Percentiles rank a stretch among this genome's conserved stretches.
Evolutionary conservation across 2,113 vertebrate genomes (phyloP).

Genomic region (Rhabdornis inornatus): DNA sequence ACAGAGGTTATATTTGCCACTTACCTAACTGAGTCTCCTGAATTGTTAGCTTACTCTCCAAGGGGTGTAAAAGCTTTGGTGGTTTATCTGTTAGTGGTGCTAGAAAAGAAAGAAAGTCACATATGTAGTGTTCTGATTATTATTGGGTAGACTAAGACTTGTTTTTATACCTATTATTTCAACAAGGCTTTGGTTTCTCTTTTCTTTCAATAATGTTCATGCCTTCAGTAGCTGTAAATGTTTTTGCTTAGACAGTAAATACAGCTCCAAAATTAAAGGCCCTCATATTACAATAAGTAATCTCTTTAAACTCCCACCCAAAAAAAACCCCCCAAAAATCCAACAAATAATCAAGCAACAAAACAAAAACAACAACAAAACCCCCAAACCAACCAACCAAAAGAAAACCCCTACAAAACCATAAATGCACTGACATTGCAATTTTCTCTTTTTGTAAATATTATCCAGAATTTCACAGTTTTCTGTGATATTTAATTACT

Average conservation of each 20-base stretch:
- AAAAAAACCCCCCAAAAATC: not conserved
- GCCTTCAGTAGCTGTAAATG: not conserved
- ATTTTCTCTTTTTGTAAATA: not conserved
- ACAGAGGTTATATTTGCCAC: slow-evolving; percentile 43
- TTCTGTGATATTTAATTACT: not conserved
- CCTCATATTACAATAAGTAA: not conserved
- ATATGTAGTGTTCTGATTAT: slow-evolving; percentile 26
- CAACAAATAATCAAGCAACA: too few species aligned
- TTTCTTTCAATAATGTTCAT: not conserved
- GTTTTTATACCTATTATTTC: not conserved
- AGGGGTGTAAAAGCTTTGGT: slow-evolving; percentile 91
- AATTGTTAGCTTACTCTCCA: slow-evolving; percentile 89
- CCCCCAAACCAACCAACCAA: not conserved
- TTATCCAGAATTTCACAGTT: not conserved
- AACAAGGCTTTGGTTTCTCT: not conserved
- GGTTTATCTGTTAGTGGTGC: slow-evolving; percentile 97
- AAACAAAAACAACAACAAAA: not conserved
- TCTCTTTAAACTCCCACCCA: not conserved
- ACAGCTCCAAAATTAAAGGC: not conserved
- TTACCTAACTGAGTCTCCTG: slow-evolving; percentile 93
- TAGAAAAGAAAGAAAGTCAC: slow-evolving; percentile 74
- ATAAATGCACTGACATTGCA: not conserved
- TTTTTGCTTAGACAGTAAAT: not conserved
- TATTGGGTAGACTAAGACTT: not conserved
- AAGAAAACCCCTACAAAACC: too few species aligned